These are phyloP conservation scores for human DNA, from an alignment of 2,113 vertebrate genomes.

Conservation along the genomic window GRCh38 chr7:105027501-105028000, in stretches of 20 bases:
- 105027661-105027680: not conserved
- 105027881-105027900: conserved; percentile 21
- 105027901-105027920: not conserved
- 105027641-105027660: not conserved
- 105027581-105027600: not conserved
- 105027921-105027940: not conserved
- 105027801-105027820: not conserved
- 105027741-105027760: not conserved
- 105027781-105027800: conserved; percentile 13
- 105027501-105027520: not conserved
- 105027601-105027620: not conserved
- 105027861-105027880: not conserved
- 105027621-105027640: not conserved
- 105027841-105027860: conserved; percentile 4
- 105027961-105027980: not conserved
- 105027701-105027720: not conserved
- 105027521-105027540: not conserved
- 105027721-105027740: not conserved
- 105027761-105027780: not conserved
- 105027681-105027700: not conserved
- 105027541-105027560: not conserved
- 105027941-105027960: not conserved
- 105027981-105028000: not conserved
- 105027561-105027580: not conserved
- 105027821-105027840: not conserved